Base-by-base conservation (phyloP, 2,888 invertebrate genomes). In the Disparrhopalites patrizii region DNA sequence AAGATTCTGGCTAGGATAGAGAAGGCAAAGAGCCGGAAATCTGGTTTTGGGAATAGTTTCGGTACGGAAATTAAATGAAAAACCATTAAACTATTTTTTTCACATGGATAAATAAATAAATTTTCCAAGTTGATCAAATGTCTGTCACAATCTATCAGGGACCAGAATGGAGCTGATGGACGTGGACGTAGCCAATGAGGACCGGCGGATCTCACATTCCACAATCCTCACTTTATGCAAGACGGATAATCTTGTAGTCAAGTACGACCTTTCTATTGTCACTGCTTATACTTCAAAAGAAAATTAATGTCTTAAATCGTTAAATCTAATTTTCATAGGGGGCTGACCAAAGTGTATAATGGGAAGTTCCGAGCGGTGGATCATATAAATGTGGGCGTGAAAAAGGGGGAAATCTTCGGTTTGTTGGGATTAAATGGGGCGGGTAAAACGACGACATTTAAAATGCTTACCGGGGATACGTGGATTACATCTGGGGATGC, bases 361-460 rank as follows among this genome's bases (percentile, higher is more conserved):
- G 85, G 33, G 1, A 47, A 82, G 0, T 83, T 89, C 67, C 78
- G 87, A 62, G 93, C 92, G 0, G 93, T 94, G 0, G 87, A 91
- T 77, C 87, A 88, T 74, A 80, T 90, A 5, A 87, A 85, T 77
- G 77, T 85, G 77, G 88, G 85, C 55, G 85, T 90, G 0, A 84
- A 84, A 61, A 82, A 85, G 66, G 84, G 84, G 7, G 91, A 91
- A 79, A 90, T 89, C 76, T 91, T 91, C 76, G 91, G 91, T 1
- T 79, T 92, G 47, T 80, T 92, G 60, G 91, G 93, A 1, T 86
- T 91, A 0, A 92, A 93, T 78, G 92, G 93, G 10, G 91, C 92
- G 1, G 92, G 92, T 0, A 93, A 92, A 79, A 92, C 91, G 0
- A 87, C 88, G 0, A 93, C 93, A 0, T 95, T 95, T 78, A 90